Conservation (phyloP, 2,888 invertebrate species). For the Silvanus unidentatus region DNA sequence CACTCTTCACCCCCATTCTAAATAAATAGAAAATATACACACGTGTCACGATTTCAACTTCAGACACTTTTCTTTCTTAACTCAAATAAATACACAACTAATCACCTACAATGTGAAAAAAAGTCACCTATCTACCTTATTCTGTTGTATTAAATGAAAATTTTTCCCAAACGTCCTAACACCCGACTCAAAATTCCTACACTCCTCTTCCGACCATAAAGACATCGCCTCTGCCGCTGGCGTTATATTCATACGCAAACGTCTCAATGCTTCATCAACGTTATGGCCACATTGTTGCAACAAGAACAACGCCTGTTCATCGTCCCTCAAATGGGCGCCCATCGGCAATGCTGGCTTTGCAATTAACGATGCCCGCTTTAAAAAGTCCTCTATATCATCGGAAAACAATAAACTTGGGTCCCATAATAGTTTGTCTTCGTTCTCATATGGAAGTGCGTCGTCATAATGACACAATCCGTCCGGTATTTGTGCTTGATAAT, state of each 20-base stretch:
- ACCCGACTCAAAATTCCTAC: slow-evolving; percentile 93
- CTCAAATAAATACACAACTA: no score
- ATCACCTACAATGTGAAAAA: neutral
- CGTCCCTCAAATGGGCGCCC: slow-evolving; percentile 76
- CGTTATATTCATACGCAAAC: slow-evolving; percentile 50
- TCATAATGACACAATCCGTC: slow-evolving; percentile 88
- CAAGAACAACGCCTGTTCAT: slow-evolving; percentile 84
- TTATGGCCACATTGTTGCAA: slow-evolving; percentile 92
- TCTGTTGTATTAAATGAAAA: slow-evolving; percentile 88
- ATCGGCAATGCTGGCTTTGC: slow-evolving; percentile 55
- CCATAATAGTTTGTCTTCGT: slow-evolving; percentile 93
- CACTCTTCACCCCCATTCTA: no score
- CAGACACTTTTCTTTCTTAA: no score
- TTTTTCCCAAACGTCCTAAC: slow-evolving; percentile 92
- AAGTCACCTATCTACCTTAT: slow-evolving; percentile 59
- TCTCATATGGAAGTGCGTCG: slow-evolving; percentile 90
- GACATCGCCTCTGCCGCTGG: slow-evolving; percentile 58
- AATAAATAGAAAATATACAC: no score
- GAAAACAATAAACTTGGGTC: slow-evolving; percentile 74
- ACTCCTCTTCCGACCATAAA: slow-evolving; percentile 93
- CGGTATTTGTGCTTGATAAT: slow-evolving; percentile 90
- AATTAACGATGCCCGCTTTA: slow-evolving; percentile 53
- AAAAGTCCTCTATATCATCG: slow-evolving; percentile 72
- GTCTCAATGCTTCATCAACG: slow-evolving; percentile 83
- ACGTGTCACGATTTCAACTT: no score